A percentile compares a stretch with the other conserved stretches of the same genome.
These are phyloP conservation scores for Electrophaes corylata DNA, from an alignment of 2,888 invertebrate species.

Conservation along the genomic window DNA sequence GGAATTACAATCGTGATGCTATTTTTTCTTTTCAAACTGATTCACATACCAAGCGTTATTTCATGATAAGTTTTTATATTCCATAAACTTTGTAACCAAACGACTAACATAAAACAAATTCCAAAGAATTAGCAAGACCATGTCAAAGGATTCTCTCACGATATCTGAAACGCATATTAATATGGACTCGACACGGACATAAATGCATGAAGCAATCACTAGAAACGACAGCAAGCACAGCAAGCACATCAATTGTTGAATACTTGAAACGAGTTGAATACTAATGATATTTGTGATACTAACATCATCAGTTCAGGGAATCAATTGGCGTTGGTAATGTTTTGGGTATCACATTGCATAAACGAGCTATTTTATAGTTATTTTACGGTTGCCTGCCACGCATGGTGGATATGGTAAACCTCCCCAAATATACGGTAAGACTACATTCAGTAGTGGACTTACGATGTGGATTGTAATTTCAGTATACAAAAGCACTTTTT, in stretches of 20 bases:
- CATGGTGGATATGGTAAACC: too few species aligned
- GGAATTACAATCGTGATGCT: too few species aligned
- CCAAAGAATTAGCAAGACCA: constrained; percentile 29
- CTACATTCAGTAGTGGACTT: too few species aligned
- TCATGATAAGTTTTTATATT: too few species aligned
- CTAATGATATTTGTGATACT: constrained; percentile 16
- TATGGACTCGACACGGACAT: constrained; percentile 36
- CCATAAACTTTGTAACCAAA: constrained; percentile 24
- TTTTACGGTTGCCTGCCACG: too few species aligned
- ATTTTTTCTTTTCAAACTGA: too few species aligned
- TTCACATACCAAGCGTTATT: too few species aligned
- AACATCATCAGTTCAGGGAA: constrained; percentile 13
- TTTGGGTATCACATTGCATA: neutral
- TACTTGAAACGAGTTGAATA: constrained; percentile 26
- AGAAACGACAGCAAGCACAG: constrained; percentile 32
- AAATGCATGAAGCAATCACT: constrained; percentile 33
- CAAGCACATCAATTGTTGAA: constrained; percentile 30
- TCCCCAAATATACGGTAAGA: too few species aligned
- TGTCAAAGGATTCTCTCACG: constrained; percentile 39
- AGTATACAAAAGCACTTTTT: too few species aligned
- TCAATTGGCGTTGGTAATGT: neutral
- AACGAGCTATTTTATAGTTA: neutral
- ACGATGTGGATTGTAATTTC: too few species aligned
- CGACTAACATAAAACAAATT: constrained; percentile 9
- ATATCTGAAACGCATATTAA: constrained; percentile 41